phyloP scores from a whole-genome alignment of 2,113 vertebrate genomes.

The Erpornis zantholeuca region DNA sequence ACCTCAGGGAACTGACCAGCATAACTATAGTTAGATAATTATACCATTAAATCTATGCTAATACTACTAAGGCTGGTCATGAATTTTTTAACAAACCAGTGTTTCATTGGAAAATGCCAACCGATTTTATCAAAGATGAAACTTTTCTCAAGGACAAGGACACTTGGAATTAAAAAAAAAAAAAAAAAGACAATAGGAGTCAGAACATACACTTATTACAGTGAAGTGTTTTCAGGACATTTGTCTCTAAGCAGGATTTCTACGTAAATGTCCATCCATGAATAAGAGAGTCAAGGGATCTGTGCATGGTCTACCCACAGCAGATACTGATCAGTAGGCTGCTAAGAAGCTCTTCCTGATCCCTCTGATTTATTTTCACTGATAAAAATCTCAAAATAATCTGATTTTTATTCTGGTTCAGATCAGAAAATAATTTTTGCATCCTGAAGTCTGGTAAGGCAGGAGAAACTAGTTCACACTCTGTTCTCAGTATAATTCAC shows the following conservation, averaged over 20 bases:
- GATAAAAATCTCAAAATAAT: not conserved
- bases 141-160: conserved; percentile 34
- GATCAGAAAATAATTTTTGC: conserved; percentile 12
- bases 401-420: not conserved
- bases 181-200: not conserved
- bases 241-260: not conserved
- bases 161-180: not conserved
- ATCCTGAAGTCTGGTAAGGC: not conserved
- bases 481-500: not conserved
- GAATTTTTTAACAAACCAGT: conserved; percentile 47
- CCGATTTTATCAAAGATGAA: conserved; percentile 29
- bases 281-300: not conserved
- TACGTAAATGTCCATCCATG: not conserved
- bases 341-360: not conserved
- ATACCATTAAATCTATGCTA: conserved; percentile 59
- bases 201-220: not conserved
- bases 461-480: conserved; percentile 19
- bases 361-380: not conserved
- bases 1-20: conserved; percentile 59
- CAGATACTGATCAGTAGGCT: not conserved
- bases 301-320: not conserved
- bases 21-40: conserved; percentile 58
- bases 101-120: conserved; percentile 20
- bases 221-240: not conserved
- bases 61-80: conserved; percentile 36